Percentiles rank a stretch among this genome's conserved stretches.
phyloP scores from a whole-genome alignment of 2,888 invertebrate species.

The Dascillus cervinus region DNA sequence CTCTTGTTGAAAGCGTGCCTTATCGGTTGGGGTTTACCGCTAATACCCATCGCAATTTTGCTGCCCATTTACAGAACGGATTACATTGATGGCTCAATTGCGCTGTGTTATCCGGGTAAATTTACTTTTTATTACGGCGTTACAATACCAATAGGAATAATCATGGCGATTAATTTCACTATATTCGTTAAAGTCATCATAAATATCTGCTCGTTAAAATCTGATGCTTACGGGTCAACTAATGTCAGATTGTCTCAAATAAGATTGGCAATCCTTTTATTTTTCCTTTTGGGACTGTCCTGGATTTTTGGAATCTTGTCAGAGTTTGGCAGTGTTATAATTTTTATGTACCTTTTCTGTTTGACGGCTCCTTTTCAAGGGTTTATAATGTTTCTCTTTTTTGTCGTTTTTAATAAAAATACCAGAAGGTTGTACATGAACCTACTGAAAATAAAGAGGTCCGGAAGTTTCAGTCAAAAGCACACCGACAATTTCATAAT shows the following conservation, averaged over 20 bases:
- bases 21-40: constrained; percentile 53
- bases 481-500: no score
- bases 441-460: no score
- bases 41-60: constrained; percentile 40
- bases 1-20: constrained; percentile 51
- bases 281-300: constrained; percentile 50
- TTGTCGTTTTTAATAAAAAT: constrained; percentile 48
- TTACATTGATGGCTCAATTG: constrained; percentile 39
- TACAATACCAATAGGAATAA: constrained; percentile 44
- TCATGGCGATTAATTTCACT: constrained; percentile 46
- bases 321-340: background rate
- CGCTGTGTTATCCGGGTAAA: constrained; percentile 46
- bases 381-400: constrained; percentile 48
- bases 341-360: constrained; percentile 43
- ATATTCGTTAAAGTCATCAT: constrained; percentile 49
- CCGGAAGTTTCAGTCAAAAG: no score
- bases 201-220: constrained; percentile 41
- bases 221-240: constrained; percentile 42
- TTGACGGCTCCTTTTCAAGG: constrained; percentile 47
- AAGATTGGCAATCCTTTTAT: constrained; percentile 48
- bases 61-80: constrained; percentile 14
- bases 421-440: constrained; percentile 48
- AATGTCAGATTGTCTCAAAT: constrained; percentile 47
- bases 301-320: constrained; percentile 49
- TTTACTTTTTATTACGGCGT: constrained; percentile 46